Percentiles rank a stretch among this genome's conserved stretches.
These are phyloP conservation scores for Musca domestica DNA, from an alignment of 1,140 invertebrate species.

Conservation along the genomic window DNA sequence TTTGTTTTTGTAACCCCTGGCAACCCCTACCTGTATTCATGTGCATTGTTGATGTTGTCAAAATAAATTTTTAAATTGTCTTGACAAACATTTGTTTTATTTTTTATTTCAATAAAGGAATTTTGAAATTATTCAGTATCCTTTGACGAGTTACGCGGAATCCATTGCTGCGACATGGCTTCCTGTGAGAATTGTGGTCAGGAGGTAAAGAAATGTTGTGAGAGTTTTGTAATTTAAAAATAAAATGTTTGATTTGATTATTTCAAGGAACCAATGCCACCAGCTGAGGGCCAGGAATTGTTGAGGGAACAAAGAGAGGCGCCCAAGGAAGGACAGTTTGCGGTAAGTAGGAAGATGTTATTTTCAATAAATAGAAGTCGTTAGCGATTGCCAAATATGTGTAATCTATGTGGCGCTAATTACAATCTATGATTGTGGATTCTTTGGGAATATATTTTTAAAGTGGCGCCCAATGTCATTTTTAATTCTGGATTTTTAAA, in stretches of 20 bases:
- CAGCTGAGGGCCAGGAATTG: neutral
- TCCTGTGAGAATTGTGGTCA: too few species aligned
- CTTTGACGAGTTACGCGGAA: neutral
- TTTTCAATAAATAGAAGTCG: too few species aligned
- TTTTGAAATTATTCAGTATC: neutral
- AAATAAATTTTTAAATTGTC: neutral
- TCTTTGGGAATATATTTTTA: too few species aligned
- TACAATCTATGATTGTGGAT: too few species aligned
- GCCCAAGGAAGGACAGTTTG: constrained; percentile 33
- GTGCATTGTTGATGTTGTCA: neutral
- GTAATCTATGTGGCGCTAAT: too few species aligned
- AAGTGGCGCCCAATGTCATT: too few species aligned
- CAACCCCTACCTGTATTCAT: neutral
- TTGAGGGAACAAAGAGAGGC: neutral
- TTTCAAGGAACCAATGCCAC: neutral
- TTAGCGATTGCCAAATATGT: too few species aligned
- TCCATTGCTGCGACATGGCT: too few species aligned
- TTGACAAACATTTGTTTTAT: neutral
- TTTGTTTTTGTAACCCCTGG: neutral
- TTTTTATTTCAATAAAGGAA: neutral
- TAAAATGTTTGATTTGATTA: neutral
- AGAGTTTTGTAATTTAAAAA: neutral
- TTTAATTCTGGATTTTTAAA: too few species aligned
- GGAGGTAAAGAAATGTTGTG: neutral
- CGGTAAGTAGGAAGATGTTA: constrained; percentile 32